Percentiles rank a stretch among this genome's conserved stretches.
Evolutionary conservation across 2,113 vertebrate species (phyloP).

Genomic region (Tetraodon nigroviridis): DNA sequence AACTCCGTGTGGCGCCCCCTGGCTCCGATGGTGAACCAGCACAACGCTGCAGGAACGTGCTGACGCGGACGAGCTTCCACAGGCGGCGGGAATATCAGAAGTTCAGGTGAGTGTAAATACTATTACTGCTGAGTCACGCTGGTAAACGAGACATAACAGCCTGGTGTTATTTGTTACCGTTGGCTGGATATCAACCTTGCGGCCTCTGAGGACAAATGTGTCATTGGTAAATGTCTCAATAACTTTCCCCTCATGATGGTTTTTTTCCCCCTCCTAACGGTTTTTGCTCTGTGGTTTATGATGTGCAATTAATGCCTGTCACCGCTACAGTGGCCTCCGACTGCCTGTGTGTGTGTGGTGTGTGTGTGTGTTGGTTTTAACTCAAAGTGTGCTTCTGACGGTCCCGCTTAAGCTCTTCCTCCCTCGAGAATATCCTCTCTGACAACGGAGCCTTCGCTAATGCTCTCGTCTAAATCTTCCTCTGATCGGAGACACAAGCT

Average conservation of each 20-base stretch:
- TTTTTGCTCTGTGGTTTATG: too few species aligned
- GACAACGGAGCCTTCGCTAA: constrained; percentile 32
- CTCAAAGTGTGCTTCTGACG: constrained; percentile 12
- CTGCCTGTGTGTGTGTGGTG: too few species aligned
- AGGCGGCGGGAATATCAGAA: constrained; percentile 13
- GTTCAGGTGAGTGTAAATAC: constrained; percentile 22
- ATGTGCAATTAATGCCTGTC: background rate
- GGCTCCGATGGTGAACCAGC: too few species aligned
- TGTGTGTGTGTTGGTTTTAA: too few species aligned
- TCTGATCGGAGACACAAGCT: constrained; percentile 25
- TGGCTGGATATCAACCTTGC: constrained; percentile 17
- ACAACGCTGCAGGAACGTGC: constrained; percentile 1
- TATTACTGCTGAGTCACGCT: constrained; percentile 32
- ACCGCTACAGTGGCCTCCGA: background rate
- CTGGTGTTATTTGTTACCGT: constrained; percentile 32
- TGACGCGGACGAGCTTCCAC: constrained; percentile 19
- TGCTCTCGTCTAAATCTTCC: constrained; percentile 29
- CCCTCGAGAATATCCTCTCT: constrained; percentile 16
- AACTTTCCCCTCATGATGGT: background rate
- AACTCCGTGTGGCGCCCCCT: too few species aligned
- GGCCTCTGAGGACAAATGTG: constrained; percentile 3
- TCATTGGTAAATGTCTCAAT: background rate
- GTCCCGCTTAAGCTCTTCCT: constrained; percentile 23
- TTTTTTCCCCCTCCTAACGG: too few species aligned
- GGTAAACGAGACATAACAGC: constrained; percentile 51